phyloP scores from a whole-genome alignment of 2,797 vertebrate genomes.

The Spinibarbus caldwelli region DNA sequence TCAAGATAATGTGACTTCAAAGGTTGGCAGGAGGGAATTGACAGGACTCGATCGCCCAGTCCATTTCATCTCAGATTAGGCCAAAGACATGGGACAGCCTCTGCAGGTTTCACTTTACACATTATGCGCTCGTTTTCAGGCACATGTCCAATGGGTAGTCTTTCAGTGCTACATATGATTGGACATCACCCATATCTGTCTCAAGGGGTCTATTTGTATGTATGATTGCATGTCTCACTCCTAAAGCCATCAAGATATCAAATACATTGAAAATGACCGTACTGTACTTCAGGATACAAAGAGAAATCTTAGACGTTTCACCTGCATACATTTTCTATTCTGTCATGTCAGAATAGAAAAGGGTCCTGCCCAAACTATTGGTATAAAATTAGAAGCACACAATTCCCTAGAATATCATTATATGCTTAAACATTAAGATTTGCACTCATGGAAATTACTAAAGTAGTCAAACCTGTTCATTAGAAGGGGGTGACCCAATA shows the following conservation, averaged over 20 bases:
- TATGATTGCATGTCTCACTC: conserved; percentile 49
- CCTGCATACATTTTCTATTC: too few species aligned
- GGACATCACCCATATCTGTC: conserved; percentile 66
- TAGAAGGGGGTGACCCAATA: too few species aligned
- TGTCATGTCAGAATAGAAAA: too few species aligned
- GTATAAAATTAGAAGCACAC: too few species aligned
- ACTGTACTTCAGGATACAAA: not conserved
- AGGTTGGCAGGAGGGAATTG: conserved; percentile 56
- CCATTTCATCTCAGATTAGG: conserved; percentile 70
- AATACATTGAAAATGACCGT: not conserved
- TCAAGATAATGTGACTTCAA: conserved; percentile 63
- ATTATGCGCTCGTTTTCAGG: conserved; percentile 69
- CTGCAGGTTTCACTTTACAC: conserved; percentile 71
- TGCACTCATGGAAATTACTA: too few species aligned
- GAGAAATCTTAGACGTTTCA: not conserved
- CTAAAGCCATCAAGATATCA: not conserved
- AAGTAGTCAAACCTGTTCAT: too few species aligned
- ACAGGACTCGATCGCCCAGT: conserved; percentile 51
- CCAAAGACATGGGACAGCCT: conserved; percentile 66
- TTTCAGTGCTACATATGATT: conserved; percentile 68
- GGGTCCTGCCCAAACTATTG: too few species aligned
- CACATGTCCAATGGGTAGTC: conserved; percentile 61
- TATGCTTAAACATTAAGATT: too few species aligned
- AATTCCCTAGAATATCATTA: too few species aligned
- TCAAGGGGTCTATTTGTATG: conserved; percentile 58